These are phyloP conservation scores for Zootoca vivipara DNA, from an alignment of 2,113 vertebrate species.

Conservation along the genomic window DNA sequence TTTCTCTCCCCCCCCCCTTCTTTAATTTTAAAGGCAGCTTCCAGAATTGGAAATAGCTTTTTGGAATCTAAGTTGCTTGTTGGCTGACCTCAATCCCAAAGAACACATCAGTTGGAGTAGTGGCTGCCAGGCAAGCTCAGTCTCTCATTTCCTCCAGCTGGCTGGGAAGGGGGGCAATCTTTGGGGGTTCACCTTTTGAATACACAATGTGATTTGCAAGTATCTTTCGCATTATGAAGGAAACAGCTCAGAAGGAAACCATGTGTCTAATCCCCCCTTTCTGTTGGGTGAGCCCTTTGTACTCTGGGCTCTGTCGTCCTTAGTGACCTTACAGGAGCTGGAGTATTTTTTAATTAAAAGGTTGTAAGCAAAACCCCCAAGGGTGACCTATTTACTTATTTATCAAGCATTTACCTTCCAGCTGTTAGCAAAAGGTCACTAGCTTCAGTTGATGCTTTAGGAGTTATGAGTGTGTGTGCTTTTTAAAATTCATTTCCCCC, in stretches of 20 bases:
- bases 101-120: conserved; percentile 13
- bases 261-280: conserved; percentile 17
- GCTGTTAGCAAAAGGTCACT: conserved; percentile 70
- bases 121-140: neutral
- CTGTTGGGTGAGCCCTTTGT: neutral
- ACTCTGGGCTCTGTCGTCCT: conserved; percentile 15
- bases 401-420: conserved; percentile 64
- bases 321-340: conserved; percentile 5
- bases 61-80: neutral
- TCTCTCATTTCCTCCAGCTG: neutral
- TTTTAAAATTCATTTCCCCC: neutral
- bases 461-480: neutral
- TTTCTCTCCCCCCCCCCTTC: neutral
- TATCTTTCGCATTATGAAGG: neutral
- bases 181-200: fast-evolving
- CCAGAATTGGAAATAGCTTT: neutral
- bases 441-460: conserved; percentile 52
- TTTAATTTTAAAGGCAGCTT: neutral
- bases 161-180: fast-evolving
- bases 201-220: neutral
- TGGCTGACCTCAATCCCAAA: neutral
- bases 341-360: conserved; percentile 46
- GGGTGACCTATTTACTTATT: conserved; percentile 67
- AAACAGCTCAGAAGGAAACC: neutral
- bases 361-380: conserved; percentile 33